Base-by-base conservation (phyloP, 2,888 invertebrate genomes). In the Pseudoips prasinana region DNA sequence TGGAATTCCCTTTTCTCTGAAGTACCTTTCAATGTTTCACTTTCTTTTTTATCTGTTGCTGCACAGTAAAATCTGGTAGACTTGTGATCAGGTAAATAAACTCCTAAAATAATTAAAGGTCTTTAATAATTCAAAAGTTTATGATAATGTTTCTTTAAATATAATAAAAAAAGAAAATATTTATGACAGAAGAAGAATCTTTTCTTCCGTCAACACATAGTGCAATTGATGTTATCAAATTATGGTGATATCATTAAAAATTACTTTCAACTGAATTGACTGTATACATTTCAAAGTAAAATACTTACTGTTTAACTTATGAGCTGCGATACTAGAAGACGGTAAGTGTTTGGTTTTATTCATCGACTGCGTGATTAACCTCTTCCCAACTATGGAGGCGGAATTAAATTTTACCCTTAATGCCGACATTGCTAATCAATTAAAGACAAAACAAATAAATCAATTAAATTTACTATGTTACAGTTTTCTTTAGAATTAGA, bases 1-100 rank as follows among this genome's bases (percentile, higher is more conserved):
- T 98, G 97, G 74, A 99, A 99, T 73, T 98, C 97, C 82, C 94
- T 94, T 68, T 94, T 94, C 59, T 92, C 92, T 8, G 92, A 90
- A 78, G 79, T 87, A 68, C 90, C 91, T 73, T 87, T 90, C 39
- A 84, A 68, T 64, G 71, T 84, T 77, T 90, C 90, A 10, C 46
- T 51, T 18, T 53, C 44, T 34, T 73, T 63, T 32, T 72, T 53
- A 55, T 79, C 75, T 19, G 72, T 18, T 8, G 31, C 76, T 8
- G 75, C 74, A 51, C 72, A 76, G 42, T 64, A 76, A 9, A 43
- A 46, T 51, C 61, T 63, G 11, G 39, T 46, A 8, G 38, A 46
- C 2, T 40, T 39, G 25, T 33, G 34, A 22, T 22, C 43, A 28
- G 40, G 8, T 14, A 27, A 18, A 6, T 20, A 25, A 17, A 30